Conservation (phyloP, 2,113 vertebrate genomes). For the Tetraodon nigroviridis region DNA sequence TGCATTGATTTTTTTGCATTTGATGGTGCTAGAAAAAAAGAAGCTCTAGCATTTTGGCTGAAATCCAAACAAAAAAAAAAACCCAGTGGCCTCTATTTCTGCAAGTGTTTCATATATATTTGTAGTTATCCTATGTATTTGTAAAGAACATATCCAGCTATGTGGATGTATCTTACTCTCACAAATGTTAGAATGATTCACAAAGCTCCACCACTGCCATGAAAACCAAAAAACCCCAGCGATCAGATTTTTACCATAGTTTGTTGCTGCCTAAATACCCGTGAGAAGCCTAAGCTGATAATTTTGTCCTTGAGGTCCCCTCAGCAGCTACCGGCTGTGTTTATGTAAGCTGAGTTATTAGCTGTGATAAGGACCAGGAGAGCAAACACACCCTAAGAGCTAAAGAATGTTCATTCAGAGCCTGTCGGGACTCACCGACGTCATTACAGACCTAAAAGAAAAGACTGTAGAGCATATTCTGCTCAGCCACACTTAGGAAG, state of each 20-base stretch:
- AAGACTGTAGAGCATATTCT: conserved; percentile 1
- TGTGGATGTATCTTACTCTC: neutral
- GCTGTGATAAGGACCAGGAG: conserved; percentile 49
- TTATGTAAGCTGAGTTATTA: conserved; percentile 50
- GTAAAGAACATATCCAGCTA: neutral
- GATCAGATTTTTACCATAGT: neutral
- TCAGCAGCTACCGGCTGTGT: conserved; percentile 43
- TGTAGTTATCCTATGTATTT: neutral
- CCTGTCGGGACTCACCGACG: conserved; percentile 30
- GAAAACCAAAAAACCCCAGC: neutral
- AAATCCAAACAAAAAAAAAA: conserved; percentile 33
- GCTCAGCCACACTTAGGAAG: neutral
- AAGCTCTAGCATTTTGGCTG: conserved; percentile 37
- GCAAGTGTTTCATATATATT: neutral
- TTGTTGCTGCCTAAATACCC: neutral
- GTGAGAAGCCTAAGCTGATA: conserved; percentile 22
- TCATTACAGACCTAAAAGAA: conserved; percentile 35
- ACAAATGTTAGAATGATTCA: neutral
- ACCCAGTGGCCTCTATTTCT: conserved; percentile 21
- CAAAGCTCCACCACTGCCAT: neutral
- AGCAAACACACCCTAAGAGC: conserved; percentile 52
- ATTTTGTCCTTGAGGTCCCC: conserved; percentile 17
- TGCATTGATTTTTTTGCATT: conserved; percentile 44
- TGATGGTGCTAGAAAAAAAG: conserved; percentile 10
- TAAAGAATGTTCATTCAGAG: conserved; percentile 55